Percentiles rank a stretch among this genome's conserved stretches.
phyloP scores from a whole-genome alignment of 2,888 invertebrate genomes.

The Pantelozetes paolii region DNA sequence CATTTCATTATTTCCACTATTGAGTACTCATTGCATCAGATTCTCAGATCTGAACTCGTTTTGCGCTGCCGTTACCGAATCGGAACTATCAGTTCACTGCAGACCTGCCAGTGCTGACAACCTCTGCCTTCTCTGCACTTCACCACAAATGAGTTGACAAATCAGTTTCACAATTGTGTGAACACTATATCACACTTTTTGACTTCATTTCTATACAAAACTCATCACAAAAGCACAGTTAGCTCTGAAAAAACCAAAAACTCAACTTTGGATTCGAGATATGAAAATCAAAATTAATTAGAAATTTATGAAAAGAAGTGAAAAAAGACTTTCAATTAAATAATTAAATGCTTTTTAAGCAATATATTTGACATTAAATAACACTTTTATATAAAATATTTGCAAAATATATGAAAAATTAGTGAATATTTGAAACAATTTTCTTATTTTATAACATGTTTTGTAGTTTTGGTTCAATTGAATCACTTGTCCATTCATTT shows the following conservation, averaged over 20 bases:
- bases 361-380: not conserved
- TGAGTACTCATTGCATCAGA: not conserved
- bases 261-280: not conserved
- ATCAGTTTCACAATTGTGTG: not conserved
- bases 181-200: not conserved
- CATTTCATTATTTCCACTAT: slow-evolving; percentile 11
- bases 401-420: not conserved
- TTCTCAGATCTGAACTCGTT: not conserved
- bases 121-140: not conserved
- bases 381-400: not conserved
- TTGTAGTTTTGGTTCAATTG: not conserved
- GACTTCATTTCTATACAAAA: not conserved
- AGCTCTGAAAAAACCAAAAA: not conserved
- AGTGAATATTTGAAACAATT: not conserved
- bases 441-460: not conserved
- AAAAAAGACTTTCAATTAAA: not conserved
- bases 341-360: not conserved
- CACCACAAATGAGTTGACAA: slow-evolving; percentile 18
- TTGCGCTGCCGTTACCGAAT: slow-evolving; percentile 21
- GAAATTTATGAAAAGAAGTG: not conserved
- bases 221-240: not conserved
- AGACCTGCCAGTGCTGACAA: not conserved
- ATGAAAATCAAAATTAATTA: not conserved
- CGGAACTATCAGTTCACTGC: slow-evolving; percentile 21
- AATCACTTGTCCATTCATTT: slow-evolving; percentile 10